These are phyloP conservation scores for Druceiella hillmani DNA, from an alignment of 2,888 invertebrate genomes.

Conservation along the genomic window DNA sequence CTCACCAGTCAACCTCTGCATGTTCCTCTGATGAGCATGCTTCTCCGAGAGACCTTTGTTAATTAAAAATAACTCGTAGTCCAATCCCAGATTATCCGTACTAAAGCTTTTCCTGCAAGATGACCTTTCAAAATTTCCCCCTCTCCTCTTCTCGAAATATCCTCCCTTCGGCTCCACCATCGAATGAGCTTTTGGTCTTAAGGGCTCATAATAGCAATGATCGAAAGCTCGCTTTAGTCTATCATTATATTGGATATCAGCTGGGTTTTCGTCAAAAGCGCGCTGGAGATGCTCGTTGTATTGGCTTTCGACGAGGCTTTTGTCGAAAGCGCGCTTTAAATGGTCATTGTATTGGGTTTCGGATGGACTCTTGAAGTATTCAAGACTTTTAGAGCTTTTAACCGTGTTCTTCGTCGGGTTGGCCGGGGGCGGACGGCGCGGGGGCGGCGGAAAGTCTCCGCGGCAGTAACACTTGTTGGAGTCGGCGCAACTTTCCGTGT, in stretches of 20 bases:
- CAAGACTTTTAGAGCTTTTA: conserved; percentile 43
- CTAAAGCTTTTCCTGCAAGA: conserved; percentile 29
- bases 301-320: too few relatives aligned
- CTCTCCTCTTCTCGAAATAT: conserved; percentile 26
- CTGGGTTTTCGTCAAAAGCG: conserved; percentile 16
- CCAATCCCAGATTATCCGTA: conserved; percentile 64
- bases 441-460: conserved; percentile 26
- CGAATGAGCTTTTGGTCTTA: conserved; percentile 28
- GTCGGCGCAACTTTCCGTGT: conserved; percentile 82
- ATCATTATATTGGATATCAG: too few relatives aligned
- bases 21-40: conserved; percentile 33
- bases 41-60: conserved; percentile 35
- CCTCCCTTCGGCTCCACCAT: conserved; percentile 32
- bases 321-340: conserved; percentile 37
- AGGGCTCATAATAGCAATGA: conserved; percentile 13
- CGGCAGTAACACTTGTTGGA: conserved; percentile 85
- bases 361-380: conserved; percentile 49
- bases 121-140: conserved; percentile 23
- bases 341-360: conserved; percentile 41
- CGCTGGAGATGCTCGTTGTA: too few relatives aligned
- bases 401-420: conserved; percentile 16
- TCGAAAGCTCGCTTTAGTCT: too few relatives aligned
- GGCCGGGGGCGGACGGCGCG: conserved; percentile 18
- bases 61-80: conserved; percentile 67
- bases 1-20: conserved; percentile 45